Percentiles rank a stretch among this genome's conserved stretches.
phyloP scores from a whole-genome alignment of 2,797 vertebrate species.

The Pteronotus mesoamericanus region DNA sequence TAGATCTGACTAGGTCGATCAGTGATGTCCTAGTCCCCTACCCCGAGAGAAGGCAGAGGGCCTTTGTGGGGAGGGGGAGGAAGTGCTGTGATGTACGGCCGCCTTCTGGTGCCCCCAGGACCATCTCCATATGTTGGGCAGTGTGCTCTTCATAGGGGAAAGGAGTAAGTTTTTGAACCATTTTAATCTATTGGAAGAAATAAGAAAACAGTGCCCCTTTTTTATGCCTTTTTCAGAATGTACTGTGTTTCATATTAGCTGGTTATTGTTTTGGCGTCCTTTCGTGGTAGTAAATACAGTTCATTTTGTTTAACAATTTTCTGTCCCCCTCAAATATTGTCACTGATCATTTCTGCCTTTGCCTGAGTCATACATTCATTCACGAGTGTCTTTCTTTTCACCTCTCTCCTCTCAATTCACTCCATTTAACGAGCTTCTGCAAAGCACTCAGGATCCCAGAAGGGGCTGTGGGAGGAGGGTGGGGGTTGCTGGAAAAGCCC shows the following conservation, averaged over 20 bases:
- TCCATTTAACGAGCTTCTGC: neutral
- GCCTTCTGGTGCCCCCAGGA: neutral
- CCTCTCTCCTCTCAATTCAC: neutral
- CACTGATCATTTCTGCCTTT: neutral
- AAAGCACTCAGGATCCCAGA: neutral
- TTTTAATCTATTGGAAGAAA: neutral
- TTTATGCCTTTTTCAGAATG: constrained; percentile 11
- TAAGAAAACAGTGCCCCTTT: neutral
- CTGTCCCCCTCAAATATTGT: neutral
- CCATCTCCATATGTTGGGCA: neutral
- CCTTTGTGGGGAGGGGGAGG: no score
- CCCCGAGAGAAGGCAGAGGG: neutral
- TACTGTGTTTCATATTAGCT: neutral
- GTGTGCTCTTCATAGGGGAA: neutral
- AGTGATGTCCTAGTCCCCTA: neutral
- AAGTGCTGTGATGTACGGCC: fast-evolving
- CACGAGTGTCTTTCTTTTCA: neutral
- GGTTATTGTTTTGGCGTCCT: constrained; percentile 20
- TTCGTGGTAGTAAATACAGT: neutral
- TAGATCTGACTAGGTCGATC: neutral
- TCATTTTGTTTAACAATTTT: constrained; percentile 37
- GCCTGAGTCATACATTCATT: neutral
- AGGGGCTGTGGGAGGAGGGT: neutral
- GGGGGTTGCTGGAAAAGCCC: neutral
- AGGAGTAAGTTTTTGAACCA: neutral